Evolutionary conservation across 2,797 vertebrate species (phyloP).

Genomic region (Parotocinclus haroldoi): DNA sequence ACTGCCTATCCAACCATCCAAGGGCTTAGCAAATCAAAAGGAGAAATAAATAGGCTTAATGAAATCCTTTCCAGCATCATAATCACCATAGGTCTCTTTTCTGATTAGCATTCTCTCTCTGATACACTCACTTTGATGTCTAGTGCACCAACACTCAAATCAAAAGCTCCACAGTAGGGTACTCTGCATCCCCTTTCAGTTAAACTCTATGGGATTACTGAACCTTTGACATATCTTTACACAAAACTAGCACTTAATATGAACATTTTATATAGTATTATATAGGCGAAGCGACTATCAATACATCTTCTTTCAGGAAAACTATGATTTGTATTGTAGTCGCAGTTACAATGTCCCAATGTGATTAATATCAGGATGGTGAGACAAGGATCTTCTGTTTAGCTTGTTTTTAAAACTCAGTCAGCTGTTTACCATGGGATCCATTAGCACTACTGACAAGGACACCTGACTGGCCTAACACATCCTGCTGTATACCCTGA

Average conservation of each 20-base stretch:
- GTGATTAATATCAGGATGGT: too few relatives aligned
- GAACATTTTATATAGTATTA: too few relatives aligned
- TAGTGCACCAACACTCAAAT: conserved; percentile 20
- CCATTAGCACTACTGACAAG: background rate
- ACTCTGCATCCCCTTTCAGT: conserved; percentile 4
- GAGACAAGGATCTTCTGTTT: too few relatives aligned
- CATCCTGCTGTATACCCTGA: background rate
- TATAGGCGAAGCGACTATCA: too few relatives aligned
- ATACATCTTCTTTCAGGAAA: too few relatives aligned
- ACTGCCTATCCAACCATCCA: background rate
- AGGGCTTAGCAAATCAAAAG: background rate
- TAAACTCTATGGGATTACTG: background rate
- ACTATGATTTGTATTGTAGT: too few relatives aligned
- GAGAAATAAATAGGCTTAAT: conserved; percentile 1
- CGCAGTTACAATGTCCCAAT: too few relatives aligned
- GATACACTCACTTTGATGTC: conserved; percentile 32
- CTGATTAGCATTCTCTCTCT: conserved; percentile 34
- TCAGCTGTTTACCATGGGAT: background rate
- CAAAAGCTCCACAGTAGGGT: background rate
- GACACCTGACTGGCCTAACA: background rate
- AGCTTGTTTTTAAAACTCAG: too few relatives aligned
- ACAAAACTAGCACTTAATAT: background rate
- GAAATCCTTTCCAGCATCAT: conserved; percentile 4
- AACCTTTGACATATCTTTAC: background rate
- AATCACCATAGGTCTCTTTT: conserved; percentile 24